These are phyloP conservation scores for Eupithecia abbreviata DNA, from an alignment of 2,888 invertebrate genomes.

Conservation along the genomic window DNA sequence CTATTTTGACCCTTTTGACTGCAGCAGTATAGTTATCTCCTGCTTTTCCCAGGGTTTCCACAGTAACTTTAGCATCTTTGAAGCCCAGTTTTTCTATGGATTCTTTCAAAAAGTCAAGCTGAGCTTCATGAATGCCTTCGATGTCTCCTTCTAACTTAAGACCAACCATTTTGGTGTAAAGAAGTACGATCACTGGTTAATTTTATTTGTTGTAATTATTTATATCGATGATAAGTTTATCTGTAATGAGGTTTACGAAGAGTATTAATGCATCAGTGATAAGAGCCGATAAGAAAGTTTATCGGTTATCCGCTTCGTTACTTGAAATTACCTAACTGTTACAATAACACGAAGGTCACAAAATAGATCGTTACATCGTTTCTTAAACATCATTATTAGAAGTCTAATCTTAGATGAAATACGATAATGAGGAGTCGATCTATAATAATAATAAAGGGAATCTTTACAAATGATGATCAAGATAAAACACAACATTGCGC, in stretches of 20 bases:
- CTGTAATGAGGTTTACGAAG: neutral
- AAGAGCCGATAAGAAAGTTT: neutral
- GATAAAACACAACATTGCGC: neutral
- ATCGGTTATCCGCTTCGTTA: neutral
- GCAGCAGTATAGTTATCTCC: constrained; percentile 52
- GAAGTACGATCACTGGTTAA: neutral
- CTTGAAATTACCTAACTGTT: neutral
- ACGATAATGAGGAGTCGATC: neutral
- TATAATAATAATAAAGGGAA: too few relatives aligned
- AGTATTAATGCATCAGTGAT: neutral
- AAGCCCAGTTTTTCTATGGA: constrained; percentile 31
- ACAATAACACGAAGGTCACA: neutral
- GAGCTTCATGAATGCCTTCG: constrained; percentile 37
- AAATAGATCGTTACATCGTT: neutral
- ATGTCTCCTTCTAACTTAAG: constrained; percentile 40
- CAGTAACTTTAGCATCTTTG: constrained; percentile 30
- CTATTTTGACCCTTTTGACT: constrained; percentile 46
- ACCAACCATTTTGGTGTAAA: constrained; percentile 31
- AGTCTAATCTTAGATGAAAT: neutral
- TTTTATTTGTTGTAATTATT: constrained; percentile 4
- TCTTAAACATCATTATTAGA: neutral
- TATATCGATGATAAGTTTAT: constrained; percentile 5
- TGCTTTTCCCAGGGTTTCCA: constrained; percentile 43
- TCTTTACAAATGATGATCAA: neutral
- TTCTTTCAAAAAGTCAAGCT: constrained; percentile 35